Evolutionary conservation across 2,888 invertebrate genomes (phyloP).

Genomic region (Trissolcus brochymenae): DNA sequence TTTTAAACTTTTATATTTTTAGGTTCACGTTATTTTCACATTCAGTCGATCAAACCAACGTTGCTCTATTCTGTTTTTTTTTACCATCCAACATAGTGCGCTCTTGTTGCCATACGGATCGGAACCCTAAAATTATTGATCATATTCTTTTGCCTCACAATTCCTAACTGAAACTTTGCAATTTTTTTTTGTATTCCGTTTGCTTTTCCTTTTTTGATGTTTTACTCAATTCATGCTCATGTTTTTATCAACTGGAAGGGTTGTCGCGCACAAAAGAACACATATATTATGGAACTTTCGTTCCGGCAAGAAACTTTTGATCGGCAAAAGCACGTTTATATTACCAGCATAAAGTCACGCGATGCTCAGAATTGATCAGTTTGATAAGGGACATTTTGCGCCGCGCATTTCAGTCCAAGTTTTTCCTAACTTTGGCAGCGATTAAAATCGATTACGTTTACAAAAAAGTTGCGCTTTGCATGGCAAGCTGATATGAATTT

Average conservation of each 20-base stretch:
- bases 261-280: constrained; percentile 20
- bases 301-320: constrained; percentile 33
- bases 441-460: constrained; percentile 42
- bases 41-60: no score
- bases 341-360: constrained; percentile 51
- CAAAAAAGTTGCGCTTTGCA: not conserved
- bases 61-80: no score
- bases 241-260: not conserved
- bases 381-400: constrained; percentile 41
- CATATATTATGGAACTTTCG: constrained; percentile 37
- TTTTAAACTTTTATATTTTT: no score
- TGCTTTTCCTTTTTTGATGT: no score
- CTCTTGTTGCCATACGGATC: no score
- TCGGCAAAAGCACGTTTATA: constrained; percentile 27
- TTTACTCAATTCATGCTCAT: no score
- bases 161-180: no score
- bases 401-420: constrained; percentile 39
- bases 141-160: no score
- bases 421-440: constrained; percentile 29
- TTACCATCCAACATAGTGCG: no score
- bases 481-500: not conserved
- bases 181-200: no score
- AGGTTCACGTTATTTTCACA: no score
- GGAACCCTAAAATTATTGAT: no score
- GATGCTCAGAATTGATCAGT: constrained; percentile 50